Evolutionary conservation across 2,113 vertebrate genomes (phyloP), one percentile per base, ranked within the genome.

Genomic region (Cryptomyrus ogoouensis): DNA sequence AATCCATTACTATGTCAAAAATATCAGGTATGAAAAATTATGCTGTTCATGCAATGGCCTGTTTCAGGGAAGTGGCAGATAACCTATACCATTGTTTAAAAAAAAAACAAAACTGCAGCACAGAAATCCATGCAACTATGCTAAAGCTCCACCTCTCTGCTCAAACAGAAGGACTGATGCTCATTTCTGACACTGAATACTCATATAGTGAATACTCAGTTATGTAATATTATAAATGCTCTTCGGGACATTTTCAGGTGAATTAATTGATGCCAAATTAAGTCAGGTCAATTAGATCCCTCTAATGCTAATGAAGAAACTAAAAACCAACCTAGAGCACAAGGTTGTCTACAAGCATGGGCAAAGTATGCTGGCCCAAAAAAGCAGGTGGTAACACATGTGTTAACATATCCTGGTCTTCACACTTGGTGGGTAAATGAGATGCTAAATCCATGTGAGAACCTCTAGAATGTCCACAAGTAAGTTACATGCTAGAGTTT

Each of bases 1-100:
- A 87, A 53, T 87, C 49, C 85, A 87, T 52, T 87, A 50, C 49
- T 21, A 31, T 87, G 49, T 84, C 83, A 84, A 84, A 84, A n/a
- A 47, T 27, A 47, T 84, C 83, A 47, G 44, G 24, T 47, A 84
- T 85, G 83, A 85, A 49, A 49, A 49, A 47, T 85, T 46, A 47
- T n/a, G n/a, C 46, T n/a, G 83, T 85, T 85, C 83, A 49, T 21
- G 39, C 42, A 85, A 47, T 47, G n/a, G 10, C 8, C 21, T 49
- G 46, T 85, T 49, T 27, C 24, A 27, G 46, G 47, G 47, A 47
- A 85, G 24, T 85, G 8, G 1, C 46, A 13, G 19, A 42, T 47
- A n/a, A 35, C 31, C 15, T 39, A 77, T 39, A 84, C 9, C 6
- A 84, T 84, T 66, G n/a, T 66, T 62, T 27, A 10, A 62, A 10